Evolutionary conservation across 2,888 invertebrate species (phyloP).

Genomic region (Aromia moschata): DNA sequence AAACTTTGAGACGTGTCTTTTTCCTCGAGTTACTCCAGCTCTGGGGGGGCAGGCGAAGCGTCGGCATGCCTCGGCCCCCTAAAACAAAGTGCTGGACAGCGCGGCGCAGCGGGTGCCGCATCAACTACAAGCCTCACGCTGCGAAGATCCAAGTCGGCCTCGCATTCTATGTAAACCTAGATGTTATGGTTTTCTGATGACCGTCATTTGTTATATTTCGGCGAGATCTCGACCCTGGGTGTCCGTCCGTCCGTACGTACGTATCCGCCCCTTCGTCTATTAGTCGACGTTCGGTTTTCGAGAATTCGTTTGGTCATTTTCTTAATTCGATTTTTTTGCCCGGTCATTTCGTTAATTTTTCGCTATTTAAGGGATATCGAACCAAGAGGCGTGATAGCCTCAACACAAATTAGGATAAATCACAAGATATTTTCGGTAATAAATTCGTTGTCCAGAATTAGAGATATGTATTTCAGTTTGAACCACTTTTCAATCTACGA

Average conservation of each 20-base stretch:
- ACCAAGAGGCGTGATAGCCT: no score
- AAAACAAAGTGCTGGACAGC: slow-evolving; percentile 51
- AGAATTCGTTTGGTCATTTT: slow-evolving; percentile 6
- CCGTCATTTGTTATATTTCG: slow-evolving; percentile 47
- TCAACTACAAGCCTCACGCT: slow-evolving; percentile 52
- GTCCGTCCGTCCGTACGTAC: background rate
- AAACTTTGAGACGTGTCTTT: no score
- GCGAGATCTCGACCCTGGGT: background rate
- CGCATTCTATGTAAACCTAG: slow-evolving; percentile 44
- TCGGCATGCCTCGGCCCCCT: slow-evolving; percentile 6
- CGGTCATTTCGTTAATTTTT: slow-evolving; percentile 1
- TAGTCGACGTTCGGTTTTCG: no score
- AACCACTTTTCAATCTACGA: no score
- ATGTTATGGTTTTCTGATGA: slow-evolving; percentile 43
- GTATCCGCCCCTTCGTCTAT: background rate
- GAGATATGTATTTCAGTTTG: no score
- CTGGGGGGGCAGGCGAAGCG: background rate
- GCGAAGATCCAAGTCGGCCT: slow-evolving; percentile 44
- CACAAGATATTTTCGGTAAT: no score
- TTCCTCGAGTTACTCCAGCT: no score
- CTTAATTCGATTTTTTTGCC: slow-evolving; percentile 9
- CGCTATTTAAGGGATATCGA: no score
- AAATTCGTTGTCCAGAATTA: no score
- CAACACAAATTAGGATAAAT: no score
- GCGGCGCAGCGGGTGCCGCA: slow-evolving; percentile 47